These are phyloP conservation scores for Progne subis DNA, from an alignment of 2,113 vertebrate genomes.

Conservation along the genomic window DNA sequence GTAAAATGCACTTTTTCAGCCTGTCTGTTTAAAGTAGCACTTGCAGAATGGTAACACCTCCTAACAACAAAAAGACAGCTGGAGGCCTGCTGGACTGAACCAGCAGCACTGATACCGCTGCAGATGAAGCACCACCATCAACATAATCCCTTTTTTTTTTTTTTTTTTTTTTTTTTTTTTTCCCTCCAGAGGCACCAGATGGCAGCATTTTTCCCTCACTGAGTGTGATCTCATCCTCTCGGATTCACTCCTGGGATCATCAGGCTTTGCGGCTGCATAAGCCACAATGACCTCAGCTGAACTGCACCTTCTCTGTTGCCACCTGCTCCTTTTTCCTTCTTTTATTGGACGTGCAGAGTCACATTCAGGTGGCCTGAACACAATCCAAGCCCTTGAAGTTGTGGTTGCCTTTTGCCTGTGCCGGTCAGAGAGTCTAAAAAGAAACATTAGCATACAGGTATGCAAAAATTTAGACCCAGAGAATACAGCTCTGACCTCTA, in stretches of 20 bases:
- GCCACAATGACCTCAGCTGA: neutral
- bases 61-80: neutral
- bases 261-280: neutral
- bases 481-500: neutral
- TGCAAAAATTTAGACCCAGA: neutral
- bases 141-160: neutral
- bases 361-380: neutral
- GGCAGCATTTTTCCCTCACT: conserved; percentile 57
- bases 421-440: neutral
- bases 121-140: neutral
- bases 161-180: neutral
- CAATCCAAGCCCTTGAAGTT: neutral
- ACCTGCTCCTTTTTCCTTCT: neutral
- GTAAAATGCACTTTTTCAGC: neutral
- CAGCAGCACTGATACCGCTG: neutral
- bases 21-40: neutral
- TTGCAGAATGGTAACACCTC: neutral
- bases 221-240: conserved; percentile 10
- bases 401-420: neutral
- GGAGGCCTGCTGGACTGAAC: neutral
- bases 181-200: conserved; percentile 53
- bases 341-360: neutral
- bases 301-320: neutral
- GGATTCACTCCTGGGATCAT: neutral
- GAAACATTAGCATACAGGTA: neutral